These are phyloP conservation scores for Chironomus riparius DNA, from an alignment of 2,888 invertebrate genomes.

Conservation along the genomic window DNA sequence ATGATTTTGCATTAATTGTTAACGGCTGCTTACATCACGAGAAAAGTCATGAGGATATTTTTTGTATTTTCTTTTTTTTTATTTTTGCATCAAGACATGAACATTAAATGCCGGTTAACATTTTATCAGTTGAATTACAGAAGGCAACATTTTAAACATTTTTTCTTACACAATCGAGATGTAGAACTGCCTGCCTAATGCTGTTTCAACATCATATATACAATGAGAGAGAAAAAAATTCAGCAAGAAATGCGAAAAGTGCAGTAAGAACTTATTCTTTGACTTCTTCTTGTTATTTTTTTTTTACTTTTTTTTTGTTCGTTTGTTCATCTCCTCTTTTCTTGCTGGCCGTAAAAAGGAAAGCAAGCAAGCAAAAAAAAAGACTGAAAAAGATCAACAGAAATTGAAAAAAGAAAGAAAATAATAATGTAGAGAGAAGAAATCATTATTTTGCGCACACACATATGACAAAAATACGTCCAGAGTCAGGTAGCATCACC, in stretches of 20 bases:
- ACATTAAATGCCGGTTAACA: background rate
- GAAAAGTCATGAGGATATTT: background rate
- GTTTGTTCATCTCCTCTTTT: background rate
- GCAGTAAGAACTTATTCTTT: background rate
- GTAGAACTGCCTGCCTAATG: no score
- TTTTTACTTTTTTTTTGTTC: background rate
- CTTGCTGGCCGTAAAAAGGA: background rate
- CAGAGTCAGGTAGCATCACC: slow-evolving; percentile 25
- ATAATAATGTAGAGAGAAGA: background rate
- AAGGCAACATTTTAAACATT: no score
- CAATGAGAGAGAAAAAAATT: background rate
- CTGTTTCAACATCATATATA: no score
- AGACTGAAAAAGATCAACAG: slow-evolving; percentile 17
- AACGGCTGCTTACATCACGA: background rate
- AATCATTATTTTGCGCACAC: slow-evolving; percentile 26
- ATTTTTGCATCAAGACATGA: no score
- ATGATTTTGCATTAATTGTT: background rate
- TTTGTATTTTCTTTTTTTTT: no score
- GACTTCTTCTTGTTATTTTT: background rate
- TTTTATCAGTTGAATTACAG: background rate
- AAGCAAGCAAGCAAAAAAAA: background rate
- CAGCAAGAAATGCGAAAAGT: background rate
- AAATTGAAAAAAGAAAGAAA: slow-evolving; percentile 1
- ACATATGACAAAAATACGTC: slow-evolving; percentile 25
- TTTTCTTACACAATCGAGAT: no score